These are phyloP conservation scores for Turnix velox DNA, from an alignment of 2,113 vertebrate species.

Conservation along the genomic window DNA sequence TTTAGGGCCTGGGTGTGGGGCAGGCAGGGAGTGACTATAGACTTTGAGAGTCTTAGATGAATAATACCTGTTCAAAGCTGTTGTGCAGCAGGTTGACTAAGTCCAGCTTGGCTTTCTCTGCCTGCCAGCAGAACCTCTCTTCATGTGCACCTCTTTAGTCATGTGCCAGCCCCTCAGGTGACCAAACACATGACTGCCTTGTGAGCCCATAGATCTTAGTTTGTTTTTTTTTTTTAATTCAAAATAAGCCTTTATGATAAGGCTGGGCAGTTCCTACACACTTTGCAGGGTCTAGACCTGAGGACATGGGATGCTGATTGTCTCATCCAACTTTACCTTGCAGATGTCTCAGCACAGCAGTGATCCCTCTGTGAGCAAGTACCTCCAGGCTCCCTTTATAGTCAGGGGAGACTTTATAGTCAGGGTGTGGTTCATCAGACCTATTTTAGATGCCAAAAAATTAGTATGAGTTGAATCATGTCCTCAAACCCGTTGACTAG, in stretches of 20 bases:
- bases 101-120: background rate
- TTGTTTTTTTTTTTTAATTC: no score
- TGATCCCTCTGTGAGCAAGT: background rate
- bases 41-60: background rate
- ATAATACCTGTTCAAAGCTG: background rate
- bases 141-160: background rate
- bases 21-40: background rate
- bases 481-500: fast-evolving
- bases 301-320: background rate
- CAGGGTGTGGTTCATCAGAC: background rate
- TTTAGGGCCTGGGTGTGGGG: background rate
- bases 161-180: background rate
- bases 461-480: background rate
- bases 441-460: background rate
- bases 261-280: background rate
- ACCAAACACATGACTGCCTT: background rate
- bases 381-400: background rate
- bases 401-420: background rate
- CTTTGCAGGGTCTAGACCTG: background rate
- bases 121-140: background rate
- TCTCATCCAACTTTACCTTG: background rate
- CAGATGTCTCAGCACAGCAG: background rate
- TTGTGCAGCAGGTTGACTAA: background rate
- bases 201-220: background rate
- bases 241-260: background rate